Evolutionary conservation across 2,888 invertebrate genomes (phyloP).

Genomic region (Drosophila birchii): DNA sequence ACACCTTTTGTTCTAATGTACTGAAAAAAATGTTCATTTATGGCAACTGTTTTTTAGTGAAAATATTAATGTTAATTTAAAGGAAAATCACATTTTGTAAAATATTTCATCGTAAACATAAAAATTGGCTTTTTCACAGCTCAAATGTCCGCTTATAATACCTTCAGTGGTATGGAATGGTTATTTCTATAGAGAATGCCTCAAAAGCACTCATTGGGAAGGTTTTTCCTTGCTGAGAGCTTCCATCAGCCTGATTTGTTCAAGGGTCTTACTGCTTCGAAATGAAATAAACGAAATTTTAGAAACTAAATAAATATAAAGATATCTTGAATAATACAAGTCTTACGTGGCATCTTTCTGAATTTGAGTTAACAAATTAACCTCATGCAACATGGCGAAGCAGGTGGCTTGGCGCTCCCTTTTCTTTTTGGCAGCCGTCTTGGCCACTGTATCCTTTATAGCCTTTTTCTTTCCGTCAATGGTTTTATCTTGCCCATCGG

Average conservation of each 20-base stretch:
- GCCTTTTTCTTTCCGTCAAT: no score
- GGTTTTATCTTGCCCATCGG: no score
- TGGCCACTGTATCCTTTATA: no score
- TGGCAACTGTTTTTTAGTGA: neutral
- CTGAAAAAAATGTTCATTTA: neutral
- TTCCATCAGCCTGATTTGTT: neutral
- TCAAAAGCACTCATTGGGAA: neutral
- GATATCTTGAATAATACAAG: neutral
- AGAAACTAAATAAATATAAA: neutral
- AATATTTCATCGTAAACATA: neutral
- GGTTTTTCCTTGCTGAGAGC: neutral
- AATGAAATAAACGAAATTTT: neutral
- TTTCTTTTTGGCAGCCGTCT: neutral
- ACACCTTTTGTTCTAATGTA: no score
- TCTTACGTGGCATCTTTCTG: neutral
- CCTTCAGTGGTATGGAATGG: neutral
- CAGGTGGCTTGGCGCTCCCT: no score
- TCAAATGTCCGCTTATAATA: neutral
- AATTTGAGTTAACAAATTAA: neutral
- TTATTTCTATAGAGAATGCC: neutral
- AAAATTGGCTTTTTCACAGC: neutral
- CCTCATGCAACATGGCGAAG: neutral
- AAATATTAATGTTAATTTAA: neutral
- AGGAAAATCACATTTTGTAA: no score
- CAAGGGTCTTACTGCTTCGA: neutral